Percentiles rank a stretch among this genome's conserved stretches.
Conservation (phyloP, 2,113 vertebrate species). For the Orcinus orca region DNA sequence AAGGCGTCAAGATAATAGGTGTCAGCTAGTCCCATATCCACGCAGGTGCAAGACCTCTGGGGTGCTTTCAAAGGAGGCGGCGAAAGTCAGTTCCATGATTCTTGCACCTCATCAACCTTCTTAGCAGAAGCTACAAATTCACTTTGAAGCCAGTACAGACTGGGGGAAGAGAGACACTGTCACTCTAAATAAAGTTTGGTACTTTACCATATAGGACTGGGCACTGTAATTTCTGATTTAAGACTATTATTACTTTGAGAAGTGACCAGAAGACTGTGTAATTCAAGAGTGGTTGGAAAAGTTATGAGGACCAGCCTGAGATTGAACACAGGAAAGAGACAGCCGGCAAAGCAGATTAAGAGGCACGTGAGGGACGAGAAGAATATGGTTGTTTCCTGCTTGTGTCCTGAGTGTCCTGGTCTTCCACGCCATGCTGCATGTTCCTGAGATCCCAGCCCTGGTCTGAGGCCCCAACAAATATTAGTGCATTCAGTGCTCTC, state of each 20-base stretch:
- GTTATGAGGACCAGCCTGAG: no score
- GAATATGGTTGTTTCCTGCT: accelerated
- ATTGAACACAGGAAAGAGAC: accelerated
- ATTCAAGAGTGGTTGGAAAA: background rate
- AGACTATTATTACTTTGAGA: background rate
- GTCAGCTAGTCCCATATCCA: accelerated
- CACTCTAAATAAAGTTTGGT: background rate
- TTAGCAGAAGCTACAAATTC: background rate
- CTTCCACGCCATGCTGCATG: accelerated
- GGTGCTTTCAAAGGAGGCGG: background rate
- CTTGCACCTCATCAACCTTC: background rate
- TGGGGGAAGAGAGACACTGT: background rate
- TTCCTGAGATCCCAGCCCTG: no score
- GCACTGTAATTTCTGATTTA: no score
- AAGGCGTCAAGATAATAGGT: accelerated
- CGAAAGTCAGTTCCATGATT: background rate
- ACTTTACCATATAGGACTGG: background rate
- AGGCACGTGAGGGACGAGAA: background rate
- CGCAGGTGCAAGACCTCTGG: accelerated
- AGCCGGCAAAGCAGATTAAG: background rate
- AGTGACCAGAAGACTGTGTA: background rate
- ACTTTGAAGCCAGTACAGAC: background rate
- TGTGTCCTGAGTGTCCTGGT: accelerated
- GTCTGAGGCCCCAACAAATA: accelerated
- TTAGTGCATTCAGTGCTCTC: background rate